These are phyloP conservation scores for Nephrocerus scutellatus DNA, from an alignment of 2,888 invertebrate genomes.

Conservation along the genomic window DNA sequence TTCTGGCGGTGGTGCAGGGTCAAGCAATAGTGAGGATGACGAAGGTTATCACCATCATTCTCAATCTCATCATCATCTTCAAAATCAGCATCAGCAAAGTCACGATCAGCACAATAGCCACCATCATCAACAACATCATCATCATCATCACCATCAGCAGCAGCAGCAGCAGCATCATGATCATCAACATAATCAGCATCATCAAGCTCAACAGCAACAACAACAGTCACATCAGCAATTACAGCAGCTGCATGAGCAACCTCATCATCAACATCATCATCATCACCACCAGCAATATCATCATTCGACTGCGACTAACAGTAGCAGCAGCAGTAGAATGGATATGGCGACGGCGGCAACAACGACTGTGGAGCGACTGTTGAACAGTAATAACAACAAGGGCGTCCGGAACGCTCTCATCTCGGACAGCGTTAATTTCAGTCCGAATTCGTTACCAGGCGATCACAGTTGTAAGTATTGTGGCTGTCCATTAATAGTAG, in stretches of 20 bases:
- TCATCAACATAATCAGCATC: slow-evolving; percentile 5
- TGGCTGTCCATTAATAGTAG: background rate
- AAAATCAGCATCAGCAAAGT: slow-evolving; percentile 17
- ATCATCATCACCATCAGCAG: slow-evolving; percentile 8
- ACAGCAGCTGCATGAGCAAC: background rate
- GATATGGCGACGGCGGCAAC: slow-evolving; percentile 1
- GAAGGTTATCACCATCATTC: slow-evolving; percentile 15
- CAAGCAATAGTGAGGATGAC: slow-evolving; percentile 13
- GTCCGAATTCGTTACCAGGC: slow-evolving; percentile 28
- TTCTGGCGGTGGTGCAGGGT: slow-evolving; percentile 1
- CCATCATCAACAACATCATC: slow-evolving; percentile 2
- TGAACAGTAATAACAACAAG: slow-evolving; percentile 7
- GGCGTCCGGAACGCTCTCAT: slow-evolving; percentile 58
- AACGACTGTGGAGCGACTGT: slow-evolving; percentile 19
- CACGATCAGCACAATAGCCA: slow-evolving; percentile 11
- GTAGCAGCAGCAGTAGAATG: slow-evolving; percentile 9
- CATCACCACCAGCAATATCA: slow-evolving; percentile 12
- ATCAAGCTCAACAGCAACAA: slow-evolving; percentile 1
- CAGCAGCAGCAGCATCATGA: slow-evolving; percentile 13
- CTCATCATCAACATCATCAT: slow-evolving; percentile 8
- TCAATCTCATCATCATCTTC: slow-evolving; percentile 16
- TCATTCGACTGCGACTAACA: slow-evolving; percentile 10
- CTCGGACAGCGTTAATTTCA: slow-evolving; percentile 70
- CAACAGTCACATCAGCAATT: background rate
- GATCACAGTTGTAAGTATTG: slow-evolving; percentile 34